These are phyloP conservation scores for Ernsta delagoae DNA, from an alignment of 2,888 invertebrate genomes.

Conservation along the genomic window DNA sequence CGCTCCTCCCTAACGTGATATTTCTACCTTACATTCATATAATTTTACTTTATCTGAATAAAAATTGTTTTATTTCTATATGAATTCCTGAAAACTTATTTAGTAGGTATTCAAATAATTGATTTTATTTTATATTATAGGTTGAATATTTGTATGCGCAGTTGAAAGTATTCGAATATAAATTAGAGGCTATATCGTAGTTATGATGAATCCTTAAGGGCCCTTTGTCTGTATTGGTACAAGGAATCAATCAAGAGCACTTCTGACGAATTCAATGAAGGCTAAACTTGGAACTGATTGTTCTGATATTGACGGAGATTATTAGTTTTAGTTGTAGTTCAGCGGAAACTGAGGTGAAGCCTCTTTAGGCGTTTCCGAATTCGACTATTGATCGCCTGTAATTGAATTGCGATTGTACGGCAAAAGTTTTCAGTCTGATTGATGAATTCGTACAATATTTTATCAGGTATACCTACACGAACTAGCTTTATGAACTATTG, in stretches of 20 bases:
- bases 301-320: slow-evolving; percentile 33
- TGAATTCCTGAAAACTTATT: too few relatives aligned
- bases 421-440: slow-evolving; percentile 2
- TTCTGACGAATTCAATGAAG: slow-evolving; percentile 22
- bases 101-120: too few relatives aligned
- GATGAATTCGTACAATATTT: slow-evolving; percentile 1
- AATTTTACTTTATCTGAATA: too few relatives aligned
- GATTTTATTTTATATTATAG: too few relatives aligned
- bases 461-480: too few relatives aligned
- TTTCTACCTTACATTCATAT: not conserved
- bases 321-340: slow-evolving; percentile 29
- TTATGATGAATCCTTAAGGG: not conserved
- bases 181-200: too few relatives aligned
- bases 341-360: slow-evolving; percentile 24
- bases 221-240: not conserved
- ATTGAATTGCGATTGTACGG: slow-evolving; percentile 57
- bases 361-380: slow-evolving; percentile 50
- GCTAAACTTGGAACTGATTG: slow-evolving; percentile 30
- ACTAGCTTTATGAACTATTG: too few relatives aligned
- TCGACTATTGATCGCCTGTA: slow-evolving; percentile 67
- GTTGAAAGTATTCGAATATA: not conserved
- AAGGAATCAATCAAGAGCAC: slow-evolving; percentile 9
- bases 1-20: not conserved
- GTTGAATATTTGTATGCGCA: not conserved
- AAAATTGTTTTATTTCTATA: too few relatives aligned